Conservation (phyloP, 2,888 invertebrate genomes). For the Deilephila elpenor region DNA sequence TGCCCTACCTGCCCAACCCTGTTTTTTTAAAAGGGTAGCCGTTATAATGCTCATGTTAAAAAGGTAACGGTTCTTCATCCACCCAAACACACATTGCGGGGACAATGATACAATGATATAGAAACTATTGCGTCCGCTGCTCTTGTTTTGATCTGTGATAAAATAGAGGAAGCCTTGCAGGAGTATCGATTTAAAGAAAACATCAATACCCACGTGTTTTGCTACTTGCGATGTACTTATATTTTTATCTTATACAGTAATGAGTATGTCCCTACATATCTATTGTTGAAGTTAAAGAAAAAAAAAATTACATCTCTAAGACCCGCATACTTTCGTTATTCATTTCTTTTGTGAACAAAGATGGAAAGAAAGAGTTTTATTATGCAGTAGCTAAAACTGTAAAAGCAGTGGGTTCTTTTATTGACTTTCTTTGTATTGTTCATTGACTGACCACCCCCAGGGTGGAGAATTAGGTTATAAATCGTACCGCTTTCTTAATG, state of each 20-base stretch:
- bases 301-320: background rate
- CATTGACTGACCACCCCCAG: slow-evolving; percentile 60
- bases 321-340: slow-evolving; percentile 50
- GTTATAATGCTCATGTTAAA: slow-evolving; percentile 72
- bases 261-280: background rate
- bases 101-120: slow-evolving; percentile 76
- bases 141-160: background rate
- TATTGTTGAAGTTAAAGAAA: background rate
- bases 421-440: slow-evolving; percentile 55
- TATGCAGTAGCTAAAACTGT: slow-evolving; percentile 67
- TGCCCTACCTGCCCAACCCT: slow-evolving; percentile 77
- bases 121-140: slow-evolving; percentile 64
- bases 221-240: background rate
- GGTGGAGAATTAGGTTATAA: slow-evolving; percentile 58
- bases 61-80: slow-evolving; percentile 75
- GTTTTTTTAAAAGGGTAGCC: slow-evolving; percentile 78
- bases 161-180: background rate
- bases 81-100: slow-evolving; percentile 79
- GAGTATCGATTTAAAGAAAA: background rate
- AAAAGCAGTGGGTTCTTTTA: slow-evolving; percentile 66
- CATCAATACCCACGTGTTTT: background rate
- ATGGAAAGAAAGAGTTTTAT: slow-evolving; percentile 66
- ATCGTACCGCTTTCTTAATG: slow-evolving; percentile 56
- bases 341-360: slow-evolving; percentile 40
- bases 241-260: background rate